A percentile compares a stretch with the other conserved stretches of the same genome.
phyloP scores from a whole-genome alignment of 2,888 invertebrate genomes.

The Pachydiplax longipennis region DNA sequence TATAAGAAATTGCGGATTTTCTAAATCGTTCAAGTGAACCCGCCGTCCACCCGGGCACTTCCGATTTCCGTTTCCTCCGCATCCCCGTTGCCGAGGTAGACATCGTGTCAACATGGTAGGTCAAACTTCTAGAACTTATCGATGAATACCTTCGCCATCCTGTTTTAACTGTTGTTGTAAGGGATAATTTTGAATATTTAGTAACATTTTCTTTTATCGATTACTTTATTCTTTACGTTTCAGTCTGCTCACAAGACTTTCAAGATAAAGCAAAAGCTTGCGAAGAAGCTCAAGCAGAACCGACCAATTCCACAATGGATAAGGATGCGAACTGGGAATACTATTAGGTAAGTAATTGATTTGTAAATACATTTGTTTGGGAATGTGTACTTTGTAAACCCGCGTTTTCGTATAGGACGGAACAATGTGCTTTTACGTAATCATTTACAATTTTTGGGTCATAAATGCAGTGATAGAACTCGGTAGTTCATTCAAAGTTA shows the following conservation, averaged over 20 bases:
- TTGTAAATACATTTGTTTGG: too few species aligned
- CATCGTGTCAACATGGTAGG: conserved; percentile 13
- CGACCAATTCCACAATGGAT: conserved; percentile 99
- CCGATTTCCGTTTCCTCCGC: not conserved
- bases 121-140: not conserved
- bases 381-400: conserved; percentile 11
- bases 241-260: conserved; percentile 99
- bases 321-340: conserved; percentile 98
- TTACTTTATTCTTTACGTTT: conserved; percentile 60
- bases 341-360: conserved; percentile 78
- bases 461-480: too few species aligned
- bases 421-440: not conserved
- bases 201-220: conserved; percentile 53
- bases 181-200: not conserved
- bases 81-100: not conserved
- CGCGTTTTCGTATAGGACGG: too few species aligned
- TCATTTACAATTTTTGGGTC: too few species aligned
- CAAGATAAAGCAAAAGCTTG: conserved; percentile 96
- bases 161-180: not conserved
- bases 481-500: too few species aligned
- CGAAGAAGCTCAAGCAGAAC: conserved; percentile 98
- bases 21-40: too few species aligned
- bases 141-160: not conserved
- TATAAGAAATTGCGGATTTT: too few species aligned
- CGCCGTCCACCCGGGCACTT: too few species aligned